Evolutionary conservation across 2,888 invertebrate genomes (phyloP).

Genomic region (Seira sanloemensis): DNA sequence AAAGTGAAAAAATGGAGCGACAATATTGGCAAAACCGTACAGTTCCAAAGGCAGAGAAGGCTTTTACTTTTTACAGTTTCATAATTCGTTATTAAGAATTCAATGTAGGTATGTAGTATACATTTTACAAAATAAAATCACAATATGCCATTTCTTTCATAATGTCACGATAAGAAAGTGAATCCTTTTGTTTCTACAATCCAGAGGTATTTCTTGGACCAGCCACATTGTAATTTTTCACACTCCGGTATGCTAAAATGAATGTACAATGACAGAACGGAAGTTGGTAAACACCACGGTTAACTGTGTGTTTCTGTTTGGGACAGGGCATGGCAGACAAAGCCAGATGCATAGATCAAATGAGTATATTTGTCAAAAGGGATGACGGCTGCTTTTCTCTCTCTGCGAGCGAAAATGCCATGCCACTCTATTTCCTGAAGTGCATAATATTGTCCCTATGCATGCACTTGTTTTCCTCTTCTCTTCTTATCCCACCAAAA

Average conservation of each 20-base stretch:
- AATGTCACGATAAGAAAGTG: constrained; percentile 25
- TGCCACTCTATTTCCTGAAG: constrained; percentile 27
- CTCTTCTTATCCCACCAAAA: too few relatives aligned
- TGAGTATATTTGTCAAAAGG: constrained; percentile 48
- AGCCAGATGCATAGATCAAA: constrained; percentile 49
- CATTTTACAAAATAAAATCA: constrained; percentile 32
- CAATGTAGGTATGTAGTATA: too few relatives aligned
- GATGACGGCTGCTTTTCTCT: constrained; percentile 50
- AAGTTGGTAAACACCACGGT: background rate
- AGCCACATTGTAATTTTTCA: constrained; percentile 53
- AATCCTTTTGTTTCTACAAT: constrained; percentile 46
- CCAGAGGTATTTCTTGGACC: constrained; percentile 51
- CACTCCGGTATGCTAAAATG: constrained; percentile 38
- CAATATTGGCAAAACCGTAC: too few relatives aligned
- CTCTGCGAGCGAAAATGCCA: constrained; percentile 56
- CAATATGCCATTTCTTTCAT: constrained; percentile 28
- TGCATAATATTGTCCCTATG: too few relatives aligned
- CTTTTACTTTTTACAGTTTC: too few relatives aligned
- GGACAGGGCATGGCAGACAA: background rate
- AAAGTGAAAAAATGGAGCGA: too few relatives aligned
- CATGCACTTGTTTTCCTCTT: constrained; percentile 23
- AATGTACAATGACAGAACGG: background rate
- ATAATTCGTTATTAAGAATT: too few relatives aligned
- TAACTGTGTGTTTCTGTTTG: constrained; percentile 1
- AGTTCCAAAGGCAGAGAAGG: too few relatives aligned